Percentiles rank a stretch among this genome's conserved stretches.
phyloP scores from a whole-genome alignment of 2,797 vertebrate genomes.

The Carduelis carduelis region DNA sequence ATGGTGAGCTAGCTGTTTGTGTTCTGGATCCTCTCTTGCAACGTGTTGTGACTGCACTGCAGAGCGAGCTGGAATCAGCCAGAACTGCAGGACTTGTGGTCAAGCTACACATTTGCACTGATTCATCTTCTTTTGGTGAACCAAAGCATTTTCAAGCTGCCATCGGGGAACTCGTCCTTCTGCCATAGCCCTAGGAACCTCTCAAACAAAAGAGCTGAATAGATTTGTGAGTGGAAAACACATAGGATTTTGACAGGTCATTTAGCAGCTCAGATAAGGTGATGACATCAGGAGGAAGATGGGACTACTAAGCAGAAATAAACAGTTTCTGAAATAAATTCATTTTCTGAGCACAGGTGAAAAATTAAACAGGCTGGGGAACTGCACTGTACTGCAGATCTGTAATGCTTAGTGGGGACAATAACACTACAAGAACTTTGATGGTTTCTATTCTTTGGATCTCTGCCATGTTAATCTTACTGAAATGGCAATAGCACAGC shows the following conservation, averaged over 20 bases:
- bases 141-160: background rate
- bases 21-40: background rate
- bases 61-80: background rate
- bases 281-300: background rate
- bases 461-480: background rate
- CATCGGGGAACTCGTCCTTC: background rate
- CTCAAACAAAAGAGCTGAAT: background rate
- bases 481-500: background rate
- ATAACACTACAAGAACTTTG: background rate
- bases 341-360: background rate
- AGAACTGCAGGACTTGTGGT: background rate
- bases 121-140: background rate
- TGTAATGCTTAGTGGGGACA: background rate
- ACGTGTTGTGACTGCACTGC: background rate
- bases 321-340: background rate
- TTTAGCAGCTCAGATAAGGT: background rate
- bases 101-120: background rate
- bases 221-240: background rate
- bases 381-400: background rate
- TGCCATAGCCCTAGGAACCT: background rate
- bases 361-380: background rate
- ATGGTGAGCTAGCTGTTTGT: background rate
- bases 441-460: background rate
- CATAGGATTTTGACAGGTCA: background rate
- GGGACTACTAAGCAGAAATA: background rate